Evolutionary conservation across 2,888 invertebrate genomes (phyloP).

Genomic region (Archips crataeganus): DNA sequence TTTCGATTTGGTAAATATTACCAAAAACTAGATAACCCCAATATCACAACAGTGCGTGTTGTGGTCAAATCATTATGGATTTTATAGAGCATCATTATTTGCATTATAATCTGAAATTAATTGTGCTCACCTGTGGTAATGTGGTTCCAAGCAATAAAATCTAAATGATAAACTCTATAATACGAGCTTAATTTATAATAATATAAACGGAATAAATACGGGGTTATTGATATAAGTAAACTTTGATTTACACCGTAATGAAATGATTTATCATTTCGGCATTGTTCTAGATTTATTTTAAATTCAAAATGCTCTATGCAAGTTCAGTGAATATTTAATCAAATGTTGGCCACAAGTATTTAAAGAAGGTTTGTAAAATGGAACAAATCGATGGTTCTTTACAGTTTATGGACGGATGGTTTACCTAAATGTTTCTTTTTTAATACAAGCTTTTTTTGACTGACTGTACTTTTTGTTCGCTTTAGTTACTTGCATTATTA

Average conservation of each 20-base stretch:
- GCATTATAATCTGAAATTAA: slow-evolving; percentile 9
- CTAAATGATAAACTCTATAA: not conserved
- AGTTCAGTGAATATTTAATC: not conserved
- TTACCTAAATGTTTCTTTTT: too few relatives aligned
- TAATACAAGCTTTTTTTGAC: too few relatives aligned
- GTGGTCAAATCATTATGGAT: slow-evolving; percentile 6
- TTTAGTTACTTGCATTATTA: too few relatives aligned
- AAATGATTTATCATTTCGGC: not conserved
- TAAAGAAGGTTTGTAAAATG: too few relatives aligned
- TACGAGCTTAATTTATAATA: not conserved
- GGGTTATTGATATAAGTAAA: not conserved
- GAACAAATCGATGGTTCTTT: too few relatives aligned
- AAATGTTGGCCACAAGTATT: too few relatives aligned
- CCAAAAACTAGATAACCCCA: not conserved
- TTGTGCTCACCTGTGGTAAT: not conserved
- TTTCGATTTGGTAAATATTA: too few relatives aligned
- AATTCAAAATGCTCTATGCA: not conserved
- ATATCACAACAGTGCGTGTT: not conserved
- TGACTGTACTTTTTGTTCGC: too few relatives aligned
- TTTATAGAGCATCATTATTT: not conserved
- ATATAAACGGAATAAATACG: not conserved
- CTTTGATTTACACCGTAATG: not conserved
- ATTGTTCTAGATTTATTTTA: not conserved
- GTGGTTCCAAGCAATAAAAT: not conserved
- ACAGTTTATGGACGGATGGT: too few relatives aligned